phyloP scores from a whole-genome alignment of 2,113 vertebrate genomes.

The Colistium nudipinnis region DNA sequence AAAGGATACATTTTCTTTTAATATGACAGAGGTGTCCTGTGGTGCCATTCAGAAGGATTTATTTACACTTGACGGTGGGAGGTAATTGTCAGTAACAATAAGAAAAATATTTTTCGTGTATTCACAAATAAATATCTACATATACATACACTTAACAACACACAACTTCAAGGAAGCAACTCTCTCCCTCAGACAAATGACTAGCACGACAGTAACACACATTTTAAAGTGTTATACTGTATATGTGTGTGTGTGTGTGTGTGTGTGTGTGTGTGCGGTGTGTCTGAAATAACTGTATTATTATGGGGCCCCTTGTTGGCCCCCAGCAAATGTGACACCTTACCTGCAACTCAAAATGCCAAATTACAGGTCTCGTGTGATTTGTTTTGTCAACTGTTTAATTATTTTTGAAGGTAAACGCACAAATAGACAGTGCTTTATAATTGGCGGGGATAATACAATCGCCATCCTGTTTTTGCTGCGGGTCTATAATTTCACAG shows the following conservation, averaged over 20 bases:
- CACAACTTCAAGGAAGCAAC: too few relatives aligned
- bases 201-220: too few relatives aligned
- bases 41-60: neutral
- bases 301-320: slow-evolving; percentile 1
- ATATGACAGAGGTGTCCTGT: neutral
- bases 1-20: neutral
- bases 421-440: slow-evolving; percentile 34
- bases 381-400: slow-evolving; percentile 23
- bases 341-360: slow-evolving; percentile 26
- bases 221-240: neutral
- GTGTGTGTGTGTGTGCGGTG: neutral
- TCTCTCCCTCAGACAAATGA: too few relatives aligned
- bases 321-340: neutral
- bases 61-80: neutral
- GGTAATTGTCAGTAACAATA: neutral
- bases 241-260: neutral
- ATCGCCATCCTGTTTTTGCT: slow-evolving; percentile 58
- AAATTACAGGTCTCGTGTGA: slow-evolving; percentile 9
- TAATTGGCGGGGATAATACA: slow-evolving; percentile 40
- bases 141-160: too few relatives aligned
- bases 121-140: too few relatives aligned
- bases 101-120: neutral
- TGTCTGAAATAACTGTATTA: neutral
- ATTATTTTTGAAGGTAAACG: slow-evolving; percentile 29
- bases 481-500: slow-evolving; percentile 54